Conservation (phyloP, 2,797 vertebrate species). For the Trichosurus vulpecula region DNA sequence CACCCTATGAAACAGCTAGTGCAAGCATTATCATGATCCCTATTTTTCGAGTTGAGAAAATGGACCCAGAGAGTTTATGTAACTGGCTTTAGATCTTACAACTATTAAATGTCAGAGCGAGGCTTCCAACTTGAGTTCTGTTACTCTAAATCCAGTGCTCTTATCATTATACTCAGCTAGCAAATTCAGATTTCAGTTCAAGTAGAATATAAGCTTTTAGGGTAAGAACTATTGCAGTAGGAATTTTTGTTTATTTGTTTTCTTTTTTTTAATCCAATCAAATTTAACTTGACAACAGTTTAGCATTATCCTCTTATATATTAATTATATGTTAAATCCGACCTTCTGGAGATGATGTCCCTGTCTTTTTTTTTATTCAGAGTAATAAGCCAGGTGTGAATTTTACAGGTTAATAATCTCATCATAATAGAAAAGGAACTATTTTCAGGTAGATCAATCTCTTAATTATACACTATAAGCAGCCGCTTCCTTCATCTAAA, state of each 20-base stretch:
- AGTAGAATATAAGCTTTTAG: neutral
- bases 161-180: neutral
- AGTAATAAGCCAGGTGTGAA: neutral
- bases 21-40: neutral
- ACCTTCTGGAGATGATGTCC: neutral
- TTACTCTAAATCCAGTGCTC: neutral
- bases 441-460: neutral
- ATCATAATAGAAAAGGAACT: neutral
- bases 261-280: neutral
- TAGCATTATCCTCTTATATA: neutral
- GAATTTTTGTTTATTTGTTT: neutral
- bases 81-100: neutral
- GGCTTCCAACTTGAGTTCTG: neutral
- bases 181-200: neutral
- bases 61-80: neutral
- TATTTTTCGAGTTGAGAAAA: neutral
- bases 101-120: neutral
- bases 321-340: neutral
- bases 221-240: neutral
- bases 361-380: neutral
- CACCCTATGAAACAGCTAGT: neutral
- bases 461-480: neutral
- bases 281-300: neutral
- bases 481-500: neutral
- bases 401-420: neutral